Evolutionary conservation across 2,797 vertebrate species (phyloP).

Genomic region (Sparidentex hasta): DNA sequence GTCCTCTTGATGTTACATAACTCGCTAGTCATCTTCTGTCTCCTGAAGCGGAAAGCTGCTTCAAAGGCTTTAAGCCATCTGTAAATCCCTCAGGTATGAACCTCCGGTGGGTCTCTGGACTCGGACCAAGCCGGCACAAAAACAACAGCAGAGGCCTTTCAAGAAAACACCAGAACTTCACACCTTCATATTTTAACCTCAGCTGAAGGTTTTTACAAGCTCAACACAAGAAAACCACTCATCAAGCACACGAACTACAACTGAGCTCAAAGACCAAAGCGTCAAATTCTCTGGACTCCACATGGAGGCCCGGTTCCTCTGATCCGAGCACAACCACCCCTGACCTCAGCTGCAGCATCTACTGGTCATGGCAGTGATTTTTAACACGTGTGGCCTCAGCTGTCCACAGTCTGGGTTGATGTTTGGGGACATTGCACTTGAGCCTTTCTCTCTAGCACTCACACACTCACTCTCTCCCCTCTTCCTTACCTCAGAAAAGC

Average conservation of each 20-base stretch:
- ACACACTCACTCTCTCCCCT: slow-evolving; percentile 53
- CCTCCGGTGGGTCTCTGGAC: slow-evolving; percentile 26
- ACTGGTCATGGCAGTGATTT: slow-evolving; percentile 58
- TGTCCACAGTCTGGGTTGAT: slow-evolving; percentile 43
- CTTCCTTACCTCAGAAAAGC: slow-evolving; percentile 90
- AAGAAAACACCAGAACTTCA: background rate
- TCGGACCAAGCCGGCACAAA: slow-evolving; percentile 36
- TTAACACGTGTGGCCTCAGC: slow-evolving; percentile 57
- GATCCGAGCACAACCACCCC: background rate
- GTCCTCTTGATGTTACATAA: slow-evolving; percentile 37
- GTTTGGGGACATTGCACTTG: slow-evolving; percentile 52
- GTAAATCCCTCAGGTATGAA: slow-evolving; percentile 77
- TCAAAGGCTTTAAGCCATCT: slow-evolving; percentile 66
- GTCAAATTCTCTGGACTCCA: background rate
- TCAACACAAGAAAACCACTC: background rate
- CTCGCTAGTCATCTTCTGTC: slow-evolving; percentile 50
- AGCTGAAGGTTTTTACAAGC: background rate
- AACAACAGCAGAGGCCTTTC: slow-evolving; percentile 53
- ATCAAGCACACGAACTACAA: slow-evolving; percentile 1
- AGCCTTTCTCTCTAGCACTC: slow-evolving; percentile 45
- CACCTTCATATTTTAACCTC: background rate
- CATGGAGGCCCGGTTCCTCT: background rate
- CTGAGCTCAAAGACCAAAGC: slow-evolving; percentile 12
- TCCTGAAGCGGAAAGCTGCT: slow-evolving; percentile 56
- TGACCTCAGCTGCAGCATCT: slow-evolving; percentile 38